Evolutionary conservation across 2,797 vertebrate species (phyloP).

Genomic region (Sebastes dallii): DNA sequence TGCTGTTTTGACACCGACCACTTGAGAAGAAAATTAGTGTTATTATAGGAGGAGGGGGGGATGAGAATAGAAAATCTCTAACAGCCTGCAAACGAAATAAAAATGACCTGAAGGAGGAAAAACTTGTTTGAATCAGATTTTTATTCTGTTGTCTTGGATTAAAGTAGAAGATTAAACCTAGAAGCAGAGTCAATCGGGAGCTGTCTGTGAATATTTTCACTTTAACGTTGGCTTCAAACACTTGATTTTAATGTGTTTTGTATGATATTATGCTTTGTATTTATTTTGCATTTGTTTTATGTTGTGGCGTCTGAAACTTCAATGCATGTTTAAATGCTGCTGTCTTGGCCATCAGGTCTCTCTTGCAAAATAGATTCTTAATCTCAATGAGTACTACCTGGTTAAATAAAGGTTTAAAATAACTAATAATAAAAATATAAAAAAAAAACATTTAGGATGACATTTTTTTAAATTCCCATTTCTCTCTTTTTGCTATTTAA

Average conservation of each 20-base stretch:
- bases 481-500: background rate
- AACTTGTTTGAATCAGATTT: background rate
- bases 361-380: too few species aligned
- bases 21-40: slow-evolving; percentile 70
- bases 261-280: too few species aligned
- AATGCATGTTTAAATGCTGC: fast-evolving
- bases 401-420: too few species aligned
- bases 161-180: background rate
- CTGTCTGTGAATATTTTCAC: too few species aligned
- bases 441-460: background rate
- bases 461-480: background rate
- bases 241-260: too few species aligned
- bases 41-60: slow-evolving; percentile 46
- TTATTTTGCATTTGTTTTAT: too few species aligned
- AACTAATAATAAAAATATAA: too few species aligned
- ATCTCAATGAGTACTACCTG: too few species aligned
- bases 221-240: too few species aligned
- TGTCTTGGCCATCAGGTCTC: too few species aligned
- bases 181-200: too few species aligned
- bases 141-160: slow-evolving; percentile 3
- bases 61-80: slow-evolving; percentile 11
- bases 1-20: slow-evolving; percentile 67
- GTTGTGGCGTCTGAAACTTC: too few species aligned
- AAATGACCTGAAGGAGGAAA: background rate
- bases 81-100: slow-evolving; percentile 4